These are phyloP conservation scores for Seira ritae DNA, from an alignment of 2,888 invertebrate species.

Conservation along the genomic window DNA sequence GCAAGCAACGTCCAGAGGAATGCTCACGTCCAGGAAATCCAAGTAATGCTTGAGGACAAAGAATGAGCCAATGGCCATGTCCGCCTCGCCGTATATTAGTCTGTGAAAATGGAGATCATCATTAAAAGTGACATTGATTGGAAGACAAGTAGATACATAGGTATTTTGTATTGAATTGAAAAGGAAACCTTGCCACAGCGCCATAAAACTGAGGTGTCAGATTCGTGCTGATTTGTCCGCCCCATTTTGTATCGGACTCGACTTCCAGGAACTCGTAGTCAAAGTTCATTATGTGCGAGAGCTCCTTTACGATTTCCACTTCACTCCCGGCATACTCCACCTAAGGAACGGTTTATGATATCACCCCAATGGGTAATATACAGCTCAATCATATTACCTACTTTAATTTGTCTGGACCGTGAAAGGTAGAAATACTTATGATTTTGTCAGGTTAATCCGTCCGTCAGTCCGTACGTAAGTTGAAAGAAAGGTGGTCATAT, in stretches of 20 bases:
- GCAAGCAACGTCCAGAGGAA: constrained; percentile 72
- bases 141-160: too few species aligned
- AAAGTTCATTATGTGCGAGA: constrained; percentile 71
- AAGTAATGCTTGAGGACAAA: constrained; percentile 70
- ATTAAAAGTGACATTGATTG: too few species aligned
- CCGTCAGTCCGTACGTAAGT: background rate
- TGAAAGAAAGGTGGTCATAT: background rate
- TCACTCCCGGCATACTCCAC: constrained; percentile 72
- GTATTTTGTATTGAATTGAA: too few species aligned
- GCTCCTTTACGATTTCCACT: constrained; percentile 69
- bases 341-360: constrained; percentile 38
- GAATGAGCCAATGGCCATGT: constrained; percentile 72
- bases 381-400: background rate
- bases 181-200: constrained; percentile 60
- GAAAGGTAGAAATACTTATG: background rate
- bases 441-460: too few species aligned
- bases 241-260: constrained; percentile 64
- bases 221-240: constrained; percentile 47
- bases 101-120: constrained; percentile 12
- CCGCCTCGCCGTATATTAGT: constrained; percentile 70
- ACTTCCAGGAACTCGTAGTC: constrained; percentile 69
- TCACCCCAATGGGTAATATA: too few species aligned
- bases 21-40: constrained; percentile 72
- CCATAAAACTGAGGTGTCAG: constrained; percentile 62
- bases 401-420: background rate